phyloP scores from a whole-genome alignment of 92 coral and sea anemone genomes.

The Nematostella vectensis region DNA sequence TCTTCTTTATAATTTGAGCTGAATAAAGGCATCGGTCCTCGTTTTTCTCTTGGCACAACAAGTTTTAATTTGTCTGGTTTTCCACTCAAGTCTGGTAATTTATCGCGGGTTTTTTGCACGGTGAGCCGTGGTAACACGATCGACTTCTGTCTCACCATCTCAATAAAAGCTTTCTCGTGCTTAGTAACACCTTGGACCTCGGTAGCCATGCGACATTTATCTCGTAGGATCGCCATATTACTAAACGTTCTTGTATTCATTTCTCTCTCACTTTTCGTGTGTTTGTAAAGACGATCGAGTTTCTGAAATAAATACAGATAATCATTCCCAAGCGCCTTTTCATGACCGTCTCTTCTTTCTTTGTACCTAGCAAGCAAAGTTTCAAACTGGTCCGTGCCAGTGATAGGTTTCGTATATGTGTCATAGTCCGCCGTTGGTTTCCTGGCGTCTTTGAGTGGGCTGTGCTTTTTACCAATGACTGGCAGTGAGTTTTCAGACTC shows the following conservation, averaged over 20 bases:
- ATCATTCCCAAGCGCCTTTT: slow-evolving; percentile 38
- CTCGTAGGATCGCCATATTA: background rate
- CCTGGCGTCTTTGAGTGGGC: background rate
- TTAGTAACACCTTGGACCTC: background rate
- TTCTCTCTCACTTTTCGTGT: slow-evolving; percentile 33
- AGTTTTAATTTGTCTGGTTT: background rate
- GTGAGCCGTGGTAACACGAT: background rate
- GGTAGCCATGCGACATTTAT: background rate
- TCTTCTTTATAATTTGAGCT: background rate
- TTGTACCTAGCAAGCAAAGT: slow-evolving; percentile 50
- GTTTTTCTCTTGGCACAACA: background rate
- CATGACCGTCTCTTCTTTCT: slow-evolving; percentile 22
- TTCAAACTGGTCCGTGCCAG: slow-evolving; percentile 46
- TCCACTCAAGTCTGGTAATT: background rate
- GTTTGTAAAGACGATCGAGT: slow-evolving; percentile 44
- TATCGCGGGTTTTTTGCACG: background rate
- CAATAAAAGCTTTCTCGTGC: background rate
- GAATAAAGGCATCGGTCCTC: background rate
- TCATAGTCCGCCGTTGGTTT: slow-evolving; percentile 1
- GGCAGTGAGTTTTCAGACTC: background rate
- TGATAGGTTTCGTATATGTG: slow-evolving; percentile 5
- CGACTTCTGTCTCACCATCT: background rate
- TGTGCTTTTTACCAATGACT: background rate
- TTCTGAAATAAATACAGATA: slow-evolving; percentile 43
- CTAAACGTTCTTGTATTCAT: slow-evolving; percentile 3